Percentiles rank a stretch among this genome's conserved stretches.
phyloP scores from a whole-genome alignment of 2,113 vertebrate species.

The Aplodontia rufa region DNA sequence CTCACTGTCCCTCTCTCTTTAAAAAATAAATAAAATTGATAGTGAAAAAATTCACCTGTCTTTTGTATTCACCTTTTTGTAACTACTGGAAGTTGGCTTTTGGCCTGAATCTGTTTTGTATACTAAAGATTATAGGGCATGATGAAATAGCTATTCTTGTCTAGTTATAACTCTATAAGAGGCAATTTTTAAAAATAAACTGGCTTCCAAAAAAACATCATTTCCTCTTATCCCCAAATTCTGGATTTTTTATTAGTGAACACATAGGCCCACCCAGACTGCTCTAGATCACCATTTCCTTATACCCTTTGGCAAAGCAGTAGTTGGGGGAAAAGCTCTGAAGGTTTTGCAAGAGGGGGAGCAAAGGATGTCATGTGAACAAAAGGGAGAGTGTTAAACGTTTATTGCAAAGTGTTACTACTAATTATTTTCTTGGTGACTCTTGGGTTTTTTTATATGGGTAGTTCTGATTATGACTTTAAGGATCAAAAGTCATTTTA shows the following conservation, averaged over 20 bases:
- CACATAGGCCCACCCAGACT: neutral
- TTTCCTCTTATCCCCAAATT: neutral
- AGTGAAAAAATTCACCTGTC: too few relatives aligned
- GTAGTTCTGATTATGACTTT: neutral
- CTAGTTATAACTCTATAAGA: neutral
- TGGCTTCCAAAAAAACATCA: neutral
- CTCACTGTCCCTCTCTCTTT: too few relatives aligned
- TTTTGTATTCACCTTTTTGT: neutral
- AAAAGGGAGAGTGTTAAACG: neutral
- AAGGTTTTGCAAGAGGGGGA: neutral
- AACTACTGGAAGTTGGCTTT: neutral
- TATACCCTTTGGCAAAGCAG: neutral
- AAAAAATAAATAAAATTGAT: too few relatives aligned
- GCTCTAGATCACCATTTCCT: neutral
- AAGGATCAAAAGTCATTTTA: neutral
- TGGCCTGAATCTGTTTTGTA: neutral
- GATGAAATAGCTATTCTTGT: neutral
- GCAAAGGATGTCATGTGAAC: neutral
- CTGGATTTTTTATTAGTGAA: neutral
- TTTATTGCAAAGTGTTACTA: neutral
- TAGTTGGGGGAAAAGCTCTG: neutral
- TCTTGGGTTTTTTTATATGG: neutral
- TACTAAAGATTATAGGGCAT: neutral
- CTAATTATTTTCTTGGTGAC: neutral
- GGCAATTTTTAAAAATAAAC: neutral